Percentiles rank a stretch among this genome's conserved stretches.
Evolutionary conservation across 1,140 invertebrate species (phyloP).

Genomic region (Drosophila paulistorum): DNA sequence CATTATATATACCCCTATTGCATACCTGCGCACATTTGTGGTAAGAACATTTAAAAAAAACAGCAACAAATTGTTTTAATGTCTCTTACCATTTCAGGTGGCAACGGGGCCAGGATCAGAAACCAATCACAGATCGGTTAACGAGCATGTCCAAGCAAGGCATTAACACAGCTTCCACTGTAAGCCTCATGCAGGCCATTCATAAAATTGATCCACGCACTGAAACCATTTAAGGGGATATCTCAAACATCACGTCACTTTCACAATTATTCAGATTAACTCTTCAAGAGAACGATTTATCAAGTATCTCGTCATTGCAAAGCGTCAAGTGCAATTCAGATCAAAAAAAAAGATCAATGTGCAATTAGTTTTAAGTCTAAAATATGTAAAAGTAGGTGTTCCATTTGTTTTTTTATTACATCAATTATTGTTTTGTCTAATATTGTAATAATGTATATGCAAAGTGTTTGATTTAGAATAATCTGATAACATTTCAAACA

Average conservation of each 20-base stretch:
- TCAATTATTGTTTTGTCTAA: neutral
- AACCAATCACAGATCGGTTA: constrained; percentile 85
- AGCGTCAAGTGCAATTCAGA: constrained; percentile 71
- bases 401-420: neutral
- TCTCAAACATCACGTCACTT: neutral
- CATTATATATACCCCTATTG: constrained; percentile 88
- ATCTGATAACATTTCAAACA: no score
- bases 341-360: constrained; percentile 38
- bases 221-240: constrained; percentile 65
- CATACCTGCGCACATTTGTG: constrained; percentile 87
- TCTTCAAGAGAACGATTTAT: constrained; percentile 16
- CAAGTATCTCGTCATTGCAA: constrained; percentile 34
- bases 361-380: constrained; percentile 59
- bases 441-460: neutral
- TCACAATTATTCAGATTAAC: constrained; percentile 12
- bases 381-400: neutral
- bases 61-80: neutral
- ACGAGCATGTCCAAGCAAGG: constrained; percentile 85
- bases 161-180: constrained; percentile 85
- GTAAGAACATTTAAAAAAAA: constrained; percentile 62
- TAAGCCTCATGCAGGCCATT: constrained; percentile 85
- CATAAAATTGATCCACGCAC: constrained; percentile 83
- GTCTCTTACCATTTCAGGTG: constrained; percentile 83
- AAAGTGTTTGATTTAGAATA: no score
- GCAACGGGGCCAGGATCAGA: constrained; percentile 86